Base-by-base conservation (phyloP, 2,797 vertebrate species). In the Morus bassanus region DNA sequence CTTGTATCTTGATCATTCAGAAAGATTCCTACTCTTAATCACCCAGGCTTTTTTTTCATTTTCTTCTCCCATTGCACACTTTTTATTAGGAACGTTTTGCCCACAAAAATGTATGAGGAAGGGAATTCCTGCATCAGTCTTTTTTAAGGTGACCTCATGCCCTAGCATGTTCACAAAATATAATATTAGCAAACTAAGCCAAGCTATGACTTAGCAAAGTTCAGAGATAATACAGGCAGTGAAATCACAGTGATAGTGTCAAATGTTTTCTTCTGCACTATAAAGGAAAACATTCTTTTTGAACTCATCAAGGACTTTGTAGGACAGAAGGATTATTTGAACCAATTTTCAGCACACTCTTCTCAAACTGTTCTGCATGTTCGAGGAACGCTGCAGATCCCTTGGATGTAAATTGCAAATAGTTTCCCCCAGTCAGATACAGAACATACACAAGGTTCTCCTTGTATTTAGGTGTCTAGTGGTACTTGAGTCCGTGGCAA, bases 391-490 rank as follows among this genome's bases (percentile, higher is more conserved):
- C 91, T 92, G 87, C 81, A 93, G 81, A 84, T 92, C 82, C 61
- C 76, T 72, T 67, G 85, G 92, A 95, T 97, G 92, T 96, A 94
- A 96, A 96, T 89, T 91, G 91, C 91, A 92, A 89, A 96, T 92
- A 91, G 87, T 95, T 97, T 95, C 76, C 85, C 81, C 82, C 54
- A 91, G 95, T 93, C 93, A 96, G 57, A 85, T 89, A 97, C 96
- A 91, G 94, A 96, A 95, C 89, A 94, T 56, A 90, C 85, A 85
- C 51, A 97, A 96, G 86, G 90, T 96, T 97, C 94, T 97, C 93
- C 93, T 65, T 65, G 94, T 97, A 97, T 97, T 96, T 96, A 94
- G 96, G 92, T 96, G 89, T 95, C 93, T 94, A 79, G 79, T 75
- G 73, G 64, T 93, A 96, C 88, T 91, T 90, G 85, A 94, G 74